These are phyloP conservation scores for Epinephelus moara DNA, from an alignment of 2,113 vertebrate species.

Conservation along the genomic window DNA sequence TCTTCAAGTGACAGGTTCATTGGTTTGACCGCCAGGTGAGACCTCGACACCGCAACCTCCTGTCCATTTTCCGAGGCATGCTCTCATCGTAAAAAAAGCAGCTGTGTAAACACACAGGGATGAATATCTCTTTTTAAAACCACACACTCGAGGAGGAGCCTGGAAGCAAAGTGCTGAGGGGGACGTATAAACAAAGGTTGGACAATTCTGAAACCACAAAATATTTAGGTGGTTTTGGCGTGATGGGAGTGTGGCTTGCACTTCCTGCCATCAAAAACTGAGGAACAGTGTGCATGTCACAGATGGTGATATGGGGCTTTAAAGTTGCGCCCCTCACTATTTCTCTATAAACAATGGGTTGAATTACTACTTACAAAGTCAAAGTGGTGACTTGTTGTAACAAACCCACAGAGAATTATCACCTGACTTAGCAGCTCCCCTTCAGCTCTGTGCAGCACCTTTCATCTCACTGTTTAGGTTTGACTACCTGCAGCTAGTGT, in stretches of 20 bases:
- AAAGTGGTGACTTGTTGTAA: not conserved
- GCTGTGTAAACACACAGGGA: conserved; percentile 54
- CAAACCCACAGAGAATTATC: too few species aligned
- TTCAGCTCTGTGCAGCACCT: too few species aligned
- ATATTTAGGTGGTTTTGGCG: conserved; percentile 16
- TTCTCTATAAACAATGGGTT: not conserved
- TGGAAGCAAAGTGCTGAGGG: conserved; percentile 4
- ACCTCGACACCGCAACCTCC: conserved; percentile 15
- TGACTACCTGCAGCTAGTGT: too few species aligned
- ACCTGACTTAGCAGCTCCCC: too few species aligned
- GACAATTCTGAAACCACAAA: conserved; percentile 14
- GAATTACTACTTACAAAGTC: not conserved
- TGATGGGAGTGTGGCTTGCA: conserved; percentile 4
- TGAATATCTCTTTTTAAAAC: conserved; percentile 27
- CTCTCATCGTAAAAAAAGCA: conserved; percentile 24
- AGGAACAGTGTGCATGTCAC: not conserved
- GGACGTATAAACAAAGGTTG: conserved; percentile 13
- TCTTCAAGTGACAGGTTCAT: conserved; percentile 56
- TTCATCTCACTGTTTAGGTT: too few species aligned
- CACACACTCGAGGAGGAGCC: not conserved
- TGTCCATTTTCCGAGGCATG: conserved; percentile 14
- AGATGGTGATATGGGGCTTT: not conserved
- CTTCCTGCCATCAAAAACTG: not conserved
- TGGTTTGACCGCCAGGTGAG: conserved; percentile 35
- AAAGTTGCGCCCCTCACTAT: not conserved